A percentile compares a stretch with the other conserved stretches of the same genome.
phyloP scores from a whole-genome alignment of 2,113 vertebrate genomes.

The Oreocharis arfaki region DNA sequence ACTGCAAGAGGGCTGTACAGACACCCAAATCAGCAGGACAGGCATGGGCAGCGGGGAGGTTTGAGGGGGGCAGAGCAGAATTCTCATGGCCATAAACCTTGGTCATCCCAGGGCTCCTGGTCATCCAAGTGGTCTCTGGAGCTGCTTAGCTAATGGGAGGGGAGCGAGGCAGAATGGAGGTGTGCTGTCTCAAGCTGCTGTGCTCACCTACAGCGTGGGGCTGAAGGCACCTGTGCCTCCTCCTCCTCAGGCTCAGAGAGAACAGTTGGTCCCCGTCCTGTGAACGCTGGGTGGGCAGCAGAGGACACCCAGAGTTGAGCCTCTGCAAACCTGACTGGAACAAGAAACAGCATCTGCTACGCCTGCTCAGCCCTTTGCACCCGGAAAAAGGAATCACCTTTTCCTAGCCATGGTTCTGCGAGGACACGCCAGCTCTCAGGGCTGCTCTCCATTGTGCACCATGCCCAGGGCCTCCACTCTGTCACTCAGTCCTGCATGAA shows the following conservation, averaged over 20 bases:
- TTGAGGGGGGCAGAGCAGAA: not conserved
- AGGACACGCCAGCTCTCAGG: not conserved
- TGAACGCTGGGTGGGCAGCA: fast-evolving
- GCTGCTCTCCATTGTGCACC: fast-evolving
- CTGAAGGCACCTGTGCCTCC: not conserved
- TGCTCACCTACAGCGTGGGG: fast-evolving
- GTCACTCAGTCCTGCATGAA: not conserved
- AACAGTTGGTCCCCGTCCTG: not conserved
- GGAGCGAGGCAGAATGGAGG: not conserved
- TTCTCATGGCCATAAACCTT: not conserved
- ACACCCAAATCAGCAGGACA: not conserved
- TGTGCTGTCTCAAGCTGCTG: fast-evolving
- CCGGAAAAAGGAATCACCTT: not conserved
- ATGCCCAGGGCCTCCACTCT: not conserved
- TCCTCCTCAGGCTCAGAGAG: not conserved
- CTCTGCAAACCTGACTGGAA: not conserved
- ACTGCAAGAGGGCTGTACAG: not conserved
- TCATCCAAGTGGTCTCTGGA: not conserved
- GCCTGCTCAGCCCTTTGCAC: not conserved
- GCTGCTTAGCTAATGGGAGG: not conserved
- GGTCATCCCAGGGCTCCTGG: not conserved
- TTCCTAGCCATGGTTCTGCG: not conserved
- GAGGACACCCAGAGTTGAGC: not conserved
- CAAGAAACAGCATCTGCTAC: not conserved
- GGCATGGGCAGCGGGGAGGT: not conserved